phyloP scores from a whole-genome alignment of 2,797 vertebrate species.

The Chloroceryle inda region DNA sequence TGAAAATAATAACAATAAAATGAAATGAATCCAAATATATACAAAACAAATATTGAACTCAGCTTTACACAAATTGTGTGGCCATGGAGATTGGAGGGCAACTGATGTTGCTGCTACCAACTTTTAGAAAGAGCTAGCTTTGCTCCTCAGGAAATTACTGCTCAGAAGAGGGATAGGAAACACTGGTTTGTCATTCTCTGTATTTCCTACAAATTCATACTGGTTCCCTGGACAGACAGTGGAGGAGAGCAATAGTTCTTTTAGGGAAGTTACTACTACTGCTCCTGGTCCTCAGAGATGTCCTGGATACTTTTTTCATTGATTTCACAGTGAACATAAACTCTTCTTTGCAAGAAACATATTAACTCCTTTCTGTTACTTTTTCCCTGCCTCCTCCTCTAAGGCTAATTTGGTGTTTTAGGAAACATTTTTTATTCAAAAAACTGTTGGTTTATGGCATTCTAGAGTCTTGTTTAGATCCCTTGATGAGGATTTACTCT shows the following conservation, averaged over 20 bases:
- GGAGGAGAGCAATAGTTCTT: neutral
- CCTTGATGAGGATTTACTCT: neutral
- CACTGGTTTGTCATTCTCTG: neutral
- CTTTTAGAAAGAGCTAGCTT: neutral
- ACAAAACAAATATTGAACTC: neutral
- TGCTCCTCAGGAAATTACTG: neutral
- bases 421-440: neutral
- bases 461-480: neutral
- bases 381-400: neutral
- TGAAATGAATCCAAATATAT: too few species aligned
- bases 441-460: rapidly evolving
- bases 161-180: neutral
- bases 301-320: neutral
- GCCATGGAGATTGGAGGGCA: neutral
- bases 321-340: neutral
- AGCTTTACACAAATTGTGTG: neutral
- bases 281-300: neutral
- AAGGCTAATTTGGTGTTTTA: neutral
- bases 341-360: neutral
- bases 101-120: neutral
- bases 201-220: neutral
- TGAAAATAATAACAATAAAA: too few species aligned
- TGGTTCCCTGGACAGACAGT: neutral
- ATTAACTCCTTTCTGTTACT: neutral
- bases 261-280: neutral